Evolutionary conservation across 2,797 vertebrate genomes (phyloP), one percentile per base, ranked within the genome.

Genomic region (Furcifer pardalis): DNA sequence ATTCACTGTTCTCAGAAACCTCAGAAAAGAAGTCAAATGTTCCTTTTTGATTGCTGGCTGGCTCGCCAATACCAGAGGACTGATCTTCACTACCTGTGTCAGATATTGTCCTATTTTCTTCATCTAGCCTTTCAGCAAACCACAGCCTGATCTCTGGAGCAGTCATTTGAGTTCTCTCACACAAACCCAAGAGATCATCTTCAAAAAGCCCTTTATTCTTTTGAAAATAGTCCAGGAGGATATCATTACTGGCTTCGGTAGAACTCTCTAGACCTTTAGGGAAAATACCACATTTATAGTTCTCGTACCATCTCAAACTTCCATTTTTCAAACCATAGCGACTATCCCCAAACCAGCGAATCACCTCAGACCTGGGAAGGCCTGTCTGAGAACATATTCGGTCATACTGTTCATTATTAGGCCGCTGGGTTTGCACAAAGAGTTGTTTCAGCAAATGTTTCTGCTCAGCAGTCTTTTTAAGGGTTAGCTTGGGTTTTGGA

Each of bases 281-380:
- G 86, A 96, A 96, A 10, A 95, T 92, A 5, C 95, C 95, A 35
- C 92, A 95, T 95, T 98, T 97, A 88, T 98, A 98, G 75, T 97
- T 96, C 92, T 99, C 98, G 78, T 98, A 97, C 98, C 98, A 99
- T 95, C 97, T 99, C 73, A 99, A 96, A 92, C 97, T 97, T 68
- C 98, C 97, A 1, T 98, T 99, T 95, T 99, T 99, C 89, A 98
- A 97, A 89, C 98, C 97, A 0, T 99, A 99, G 7, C 99, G 97
- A 88, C 97, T 97, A 92, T 98, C 98, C 21, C 99, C 99, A 0
- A 99, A 99, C 98, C 98, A 99, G 90, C 98, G 98, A 84, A 99
- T 98, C 79, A 99, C 97, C 90, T 99, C 99, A 0, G 98, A 96
- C 42, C 98, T 94, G 0, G 98, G 96, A 91, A 99, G 95, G 44